phyloP scores from a whole-genome alignment of 2,797 vertebrate genomes.

The Hydrocynus forskahlii region DNA sequence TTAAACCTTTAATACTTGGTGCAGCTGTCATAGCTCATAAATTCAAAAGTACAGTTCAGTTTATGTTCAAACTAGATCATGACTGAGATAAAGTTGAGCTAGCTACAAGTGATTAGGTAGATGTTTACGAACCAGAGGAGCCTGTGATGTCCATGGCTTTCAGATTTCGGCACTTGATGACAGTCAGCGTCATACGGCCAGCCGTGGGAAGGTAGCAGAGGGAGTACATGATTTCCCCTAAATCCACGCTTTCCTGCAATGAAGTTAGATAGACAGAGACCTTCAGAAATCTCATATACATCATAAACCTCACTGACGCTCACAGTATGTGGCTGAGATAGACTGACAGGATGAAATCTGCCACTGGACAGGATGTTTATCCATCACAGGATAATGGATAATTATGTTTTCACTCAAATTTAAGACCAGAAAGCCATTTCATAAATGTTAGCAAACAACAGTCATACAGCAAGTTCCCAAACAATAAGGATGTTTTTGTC shows the following conservation, averaged over 20 bases:
- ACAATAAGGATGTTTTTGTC: not conserved
- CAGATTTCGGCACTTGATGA: conserved; percentile 98
- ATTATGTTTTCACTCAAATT: conserved; percentile 10
- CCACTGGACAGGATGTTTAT: not conserved
- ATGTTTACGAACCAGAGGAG: conserved; percentile 85
- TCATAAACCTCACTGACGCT: conserved; percentile 8
- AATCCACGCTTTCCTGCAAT: conserved; percentile 92
- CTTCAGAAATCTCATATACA: not conserved
- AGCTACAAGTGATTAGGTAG: conserved; percentile 16
- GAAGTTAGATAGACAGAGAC: conserved; percentile 27
- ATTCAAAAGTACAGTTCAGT: not conserved
- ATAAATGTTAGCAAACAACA: not conserved
- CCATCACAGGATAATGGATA: not conserved
- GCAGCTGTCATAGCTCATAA: too few species aligned
- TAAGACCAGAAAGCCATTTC: not conserved
- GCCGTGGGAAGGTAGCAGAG: conserved; percentile 98
- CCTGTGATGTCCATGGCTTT: conserved; percentile 99
- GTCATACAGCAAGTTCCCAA: not conserved
- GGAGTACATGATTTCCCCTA: conserved; percentile 99
- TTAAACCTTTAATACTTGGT: not conserved
- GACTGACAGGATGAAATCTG: not conserved
- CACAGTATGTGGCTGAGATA: not conserved
- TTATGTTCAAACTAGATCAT: not conserved
- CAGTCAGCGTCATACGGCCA: conserved; percentile 95
- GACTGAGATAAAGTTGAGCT: not conserved